phyloP scores from a whole-genome alignment of 2,113 vertebrate species.

The Salminus brasiliensis region DNA sequence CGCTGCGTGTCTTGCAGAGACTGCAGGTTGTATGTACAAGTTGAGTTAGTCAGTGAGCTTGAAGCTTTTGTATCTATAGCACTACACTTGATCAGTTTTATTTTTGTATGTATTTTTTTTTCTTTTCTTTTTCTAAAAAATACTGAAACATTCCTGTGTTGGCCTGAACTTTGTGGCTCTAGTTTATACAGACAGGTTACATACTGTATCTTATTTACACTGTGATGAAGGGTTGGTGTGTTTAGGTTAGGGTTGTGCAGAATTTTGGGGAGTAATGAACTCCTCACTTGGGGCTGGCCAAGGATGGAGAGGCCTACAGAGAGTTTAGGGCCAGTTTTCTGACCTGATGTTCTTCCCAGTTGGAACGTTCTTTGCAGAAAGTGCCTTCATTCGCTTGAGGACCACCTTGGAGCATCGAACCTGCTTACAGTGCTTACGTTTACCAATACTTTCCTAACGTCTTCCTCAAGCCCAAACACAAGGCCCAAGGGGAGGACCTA shows the following conservation, averaged over 20 bases:
- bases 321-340: background rate
- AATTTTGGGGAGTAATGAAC: slow-evolving; percentile 20
- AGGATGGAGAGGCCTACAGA: background rate
- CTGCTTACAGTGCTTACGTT: background rate
- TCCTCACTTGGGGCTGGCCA: background rate
- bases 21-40: slow-evolving; percentile 57
- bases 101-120: slow-evolving; percentile 12
- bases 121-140: slow-evolving; percentile 56
- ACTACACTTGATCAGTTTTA: slow-evolving; percentile 41
- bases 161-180: slow-evolving; percentile 44
- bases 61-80: slow-evolving; percentile 47
- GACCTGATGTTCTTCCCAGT: background rate
- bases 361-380: background rate
- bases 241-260: slow-evolving; percentile 25
- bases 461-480: background rate
- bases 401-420: background rate
- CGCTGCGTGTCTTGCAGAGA: slow-evolving; percentile 38
- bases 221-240: slow-evolving; percentile 8
- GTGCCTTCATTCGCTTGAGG: background rate
- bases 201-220: slow-evolving; percentile 53
- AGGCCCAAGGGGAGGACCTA: too few species aligned
- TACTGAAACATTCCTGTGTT: slow-evolving; percentile 65
- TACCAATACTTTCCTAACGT: background rate
- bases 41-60: slow-evolving; percentile 53
- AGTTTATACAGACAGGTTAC: slow-evolving; percentile 49